These are phyloP conservation scores for Sturnus vulgaris DNA, from an alignment of 2,113 vertebrate species.

Conservation along the genomic window DNA sequence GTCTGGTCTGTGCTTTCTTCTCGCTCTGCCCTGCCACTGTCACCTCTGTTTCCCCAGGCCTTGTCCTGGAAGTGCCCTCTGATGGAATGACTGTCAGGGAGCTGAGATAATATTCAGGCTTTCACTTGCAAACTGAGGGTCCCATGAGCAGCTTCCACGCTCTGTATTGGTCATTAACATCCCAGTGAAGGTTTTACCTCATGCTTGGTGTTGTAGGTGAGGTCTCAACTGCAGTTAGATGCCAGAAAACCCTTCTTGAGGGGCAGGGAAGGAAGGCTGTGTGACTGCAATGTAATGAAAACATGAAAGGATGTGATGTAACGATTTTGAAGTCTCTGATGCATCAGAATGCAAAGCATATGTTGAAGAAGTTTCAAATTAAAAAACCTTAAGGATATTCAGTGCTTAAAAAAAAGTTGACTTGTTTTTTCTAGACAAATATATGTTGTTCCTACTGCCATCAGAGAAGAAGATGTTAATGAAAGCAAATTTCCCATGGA, in stretches of 20 bases:
- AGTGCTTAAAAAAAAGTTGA: neutral
- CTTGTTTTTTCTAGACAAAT: slow-evolving; percentile 26
- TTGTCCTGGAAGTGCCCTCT: neutral
- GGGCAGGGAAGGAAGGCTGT: neutral
- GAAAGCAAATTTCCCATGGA: slow-evolving; percentile 42
- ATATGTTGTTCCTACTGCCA: slow-evolving; percentile 19
- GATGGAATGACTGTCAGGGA: neutral
- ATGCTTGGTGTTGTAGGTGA: neutral
- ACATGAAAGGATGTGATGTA: neutral
- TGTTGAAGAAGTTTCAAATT: slow-evolving; percentile 48
- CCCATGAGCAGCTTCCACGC: neutral
- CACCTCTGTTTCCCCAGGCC: neutral
- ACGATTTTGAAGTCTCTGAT: slow-evolving; percentile 18
- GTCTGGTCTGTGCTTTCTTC: accelerated
- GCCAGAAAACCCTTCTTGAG: neutral
- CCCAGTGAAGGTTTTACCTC: neutral
- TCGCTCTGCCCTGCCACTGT: neutral
- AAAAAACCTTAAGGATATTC: neutral
- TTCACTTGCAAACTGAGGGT: neutral
- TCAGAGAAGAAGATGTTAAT: slow-evolving; percentile 54
- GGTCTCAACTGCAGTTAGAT: neutral
- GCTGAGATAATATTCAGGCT: neutral
- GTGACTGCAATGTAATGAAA: neutral
- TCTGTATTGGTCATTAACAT: neutral
- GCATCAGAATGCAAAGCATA: slow-evolving; percentile 55